A percentile compares a stretch with the other conserved stretches of the same genome.
These are phyloP conservation scores for Procambarus virginalis DNA, from an alignment of 1,140 invertebrate species.

Conservation along the genomic window DNA sequence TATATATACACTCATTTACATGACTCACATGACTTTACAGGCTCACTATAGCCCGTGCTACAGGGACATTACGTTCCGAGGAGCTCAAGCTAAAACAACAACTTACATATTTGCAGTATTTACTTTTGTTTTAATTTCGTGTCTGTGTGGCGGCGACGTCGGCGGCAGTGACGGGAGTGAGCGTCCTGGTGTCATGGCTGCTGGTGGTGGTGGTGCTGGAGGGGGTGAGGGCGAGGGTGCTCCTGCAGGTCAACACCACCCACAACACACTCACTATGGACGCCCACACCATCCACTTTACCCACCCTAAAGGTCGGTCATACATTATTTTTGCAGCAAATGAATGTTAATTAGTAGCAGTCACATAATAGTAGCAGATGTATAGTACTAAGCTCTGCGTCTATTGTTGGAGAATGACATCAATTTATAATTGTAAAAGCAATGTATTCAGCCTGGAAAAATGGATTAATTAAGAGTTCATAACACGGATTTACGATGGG, in stretches of 20 bases:
- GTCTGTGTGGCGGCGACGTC: background rate
- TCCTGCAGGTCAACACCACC: conserved; percentile 1
- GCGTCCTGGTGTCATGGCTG: no score
- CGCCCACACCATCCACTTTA: conserved; percentile 21
- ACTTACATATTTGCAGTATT: background rate
- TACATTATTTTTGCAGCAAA: background rate
- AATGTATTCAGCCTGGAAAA: background rate
- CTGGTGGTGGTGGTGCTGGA: no score
- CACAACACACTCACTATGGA: conserved; percentile 24
- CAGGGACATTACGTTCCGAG: background rate
- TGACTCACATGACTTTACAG: background rate
- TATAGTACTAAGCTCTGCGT: no score
- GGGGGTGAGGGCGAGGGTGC: background rate
- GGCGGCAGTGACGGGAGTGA: background rate
- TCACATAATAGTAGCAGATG: background rate
- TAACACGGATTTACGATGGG: background rate
- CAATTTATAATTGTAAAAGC: background rate
- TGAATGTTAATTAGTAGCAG: background rate
- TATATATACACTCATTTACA: background rate
- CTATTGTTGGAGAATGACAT: no score
- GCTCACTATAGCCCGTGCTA: background rate
- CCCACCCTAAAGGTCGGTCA: conserved; percentile 5
- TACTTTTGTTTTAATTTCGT: background rate
- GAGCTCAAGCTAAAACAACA: background rate
- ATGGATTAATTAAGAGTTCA: background rate